These are phyloP conservation scores for Caradrina clavipalpis DNA, from an alignment of 2,888 invertebrate species.

Conservation along the genomic window DNA sequence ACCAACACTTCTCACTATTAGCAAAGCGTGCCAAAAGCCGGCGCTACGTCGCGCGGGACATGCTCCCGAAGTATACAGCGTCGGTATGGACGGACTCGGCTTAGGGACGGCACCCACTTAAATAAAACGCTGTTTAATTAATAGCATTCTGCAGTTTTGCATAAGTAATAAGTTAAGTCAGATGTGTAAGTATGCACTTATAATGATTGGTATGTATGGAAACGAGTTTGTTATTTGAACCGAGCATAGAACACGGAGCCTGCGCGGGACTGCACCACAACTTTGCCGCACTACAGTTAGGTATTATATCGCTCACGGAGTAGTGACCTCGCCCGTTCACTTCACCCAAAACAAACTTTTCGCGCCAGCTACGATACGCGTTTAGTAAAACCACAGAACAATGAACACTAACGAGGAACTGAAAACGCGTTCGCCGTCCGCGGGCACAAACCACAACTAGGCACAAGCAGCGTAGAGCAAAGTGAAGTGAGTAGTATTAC, in stretches of 20 bases:
- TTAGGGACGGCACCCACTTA: constrained; percentile 25
- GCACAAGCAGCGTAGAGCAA: constrained; percentile 71
- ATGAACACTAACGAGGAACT: constrained; percentile 71
- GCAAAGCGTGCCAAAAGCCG: constrained; percentile 80
- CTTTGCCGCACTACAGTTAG: constrained; percentile 60
- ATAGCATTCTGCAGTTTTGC: constrained; percentile 58
- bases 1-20: constrained; percentile 77
- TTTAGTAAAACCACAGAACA: constrained; percentile 74
- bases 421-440: constrained; percentile 74
- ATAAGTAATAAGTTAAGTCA: constrained; percentile 53
- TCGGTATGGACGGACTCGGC: constrained; percentile 58
- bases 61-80: constrained; percentile 63
- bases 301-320: constrained; percentile 58
- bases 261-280: constrained; percentile 76
- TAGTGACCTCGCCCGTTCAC: constrained; percentile 83
- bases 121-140: constrained; percentile 65
- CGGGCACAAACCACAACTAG: constrained; percentile 82
- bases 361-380: constrained; percentile 66
- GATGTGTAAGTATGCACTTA: constrained; percentile 62
- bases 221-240: constrained; percentile 76
- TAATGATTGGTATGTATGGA: constrained; percentile 63
- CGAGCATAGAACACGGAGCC: constrained; percentile 74
- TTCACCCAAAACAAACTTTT: constrained; percentile 71
- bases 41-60: constrained; percentile 69
- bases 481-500: constrained; percentile 79